phyloP scores from a whole-genome alignment of 1,140 invertebrate species.

The Papilio xuthus region DNA sequence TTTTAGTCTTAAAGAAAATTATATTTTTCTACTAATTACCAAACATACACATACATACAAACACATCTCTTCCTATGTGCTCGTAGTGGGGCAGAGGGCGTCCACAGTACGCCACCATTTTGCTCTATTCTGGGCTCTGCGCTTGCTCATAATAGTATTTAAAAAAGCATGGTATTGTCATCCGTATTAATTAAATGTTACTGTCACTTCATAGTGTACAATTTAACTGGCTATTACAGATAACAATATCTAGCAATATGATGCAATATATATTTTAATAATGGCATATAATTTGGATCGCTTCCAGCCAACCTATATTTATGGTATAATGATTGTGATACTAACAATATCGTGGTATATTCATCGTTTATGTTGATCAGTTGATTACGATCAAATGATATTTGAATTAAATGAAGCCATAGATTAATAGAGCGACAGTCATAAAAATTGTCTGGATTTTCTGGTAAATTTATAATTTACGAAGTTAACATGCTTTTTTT shows the following conservation, averaged over 20 bases:
- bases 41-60: too few species aligned
- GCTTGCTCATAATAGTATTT: too few species aligned
- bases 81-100: too few species aligned
- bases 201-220: not conserved
- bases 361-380: not conserved
- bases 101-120: too few species aligned
- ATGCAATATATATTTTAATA: conserved; percentile 8
- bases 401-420: not conserved
- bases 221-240: not conserved
- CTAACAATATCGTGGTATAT: not conserved
- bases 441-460: too few species aligned
- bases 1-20: too few species aligned
- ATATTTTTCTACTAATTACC: too few species aligned
- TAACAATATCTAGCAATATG: not conserved
- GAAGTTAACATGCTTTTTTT: too few species aligned
- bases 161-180: too few species aligned
- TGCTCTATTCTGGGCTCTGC: too few species aligned
- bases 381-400: not conserved
- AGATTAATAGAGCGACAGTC: not conserved
- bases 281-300: conserved; percentile 25
- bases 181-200: not conserved
- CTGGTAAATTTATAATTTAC: too few species aligned
- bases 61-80: too few species aligned
- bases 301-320: not conserved
- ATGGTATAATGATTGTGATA: not conserved